Conservation (phyloP, 2,113 vertebrate genomes). For the Pristiophorus japonicus region DNA sequence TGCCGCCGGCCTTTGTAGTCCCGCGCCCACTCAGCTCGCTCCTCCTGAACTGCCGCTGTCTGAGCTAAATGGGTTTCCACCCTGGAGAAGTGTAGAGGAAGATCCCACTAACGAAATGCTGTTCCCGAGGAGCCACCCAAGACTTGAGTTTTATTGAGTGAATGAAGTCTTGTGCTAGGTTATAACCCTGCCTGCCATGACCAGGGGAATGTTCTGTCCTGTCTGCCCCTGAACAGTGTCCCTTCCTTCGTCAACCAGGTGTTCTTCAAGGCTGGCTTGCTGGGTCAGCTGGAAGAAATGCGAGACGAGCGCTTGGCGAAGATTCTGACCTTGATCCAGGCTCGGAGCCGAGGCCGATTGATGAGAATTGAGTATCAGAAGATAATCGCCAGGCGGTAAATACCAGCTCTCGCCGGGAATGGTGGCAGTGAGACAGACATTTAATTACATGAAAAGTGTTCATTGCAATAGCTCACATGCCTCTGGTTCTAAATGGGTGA, state of each 20-base stretch:
- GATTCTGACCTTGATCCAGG: constrained; percentile 79
- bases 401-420: not conserved
- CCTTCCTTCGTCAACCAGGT: constrained; percentile 57
- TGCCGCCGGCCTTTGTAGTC: no score
- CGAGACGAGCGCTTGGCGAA: constrained; percentile 81
- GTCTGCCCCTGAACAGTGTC: not conserved
- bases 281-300: constrained; percentile 79
- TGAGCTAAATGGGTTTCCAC: no score
- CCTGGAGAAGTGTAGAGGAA: no score
- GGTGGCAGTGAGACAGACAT: not conserved
- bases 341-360: constrained; percentile 68
- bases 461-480: not conserved
- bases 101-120: no score
- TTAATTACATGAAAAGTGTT: not conserved
- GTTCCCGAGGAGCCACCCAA: no score
- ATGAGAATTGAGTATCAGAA: constrained; percentile 73
- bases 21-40: no score
- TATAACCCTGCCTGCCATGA: not conserved
- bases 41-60: no score
- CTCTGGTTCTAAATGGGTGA: not conserved
- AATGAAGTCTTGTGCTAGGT: not conserved
- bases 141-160: no score
- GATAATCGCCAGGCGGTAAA: constrained; percentile 68
- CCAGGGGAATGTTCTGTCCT: no score
- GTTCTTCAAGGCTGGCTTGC: constrained; percentile 86